Conservation (phyloP, 2,113 vertebrate species). For the Sinosuthora webbiana region DNA sequence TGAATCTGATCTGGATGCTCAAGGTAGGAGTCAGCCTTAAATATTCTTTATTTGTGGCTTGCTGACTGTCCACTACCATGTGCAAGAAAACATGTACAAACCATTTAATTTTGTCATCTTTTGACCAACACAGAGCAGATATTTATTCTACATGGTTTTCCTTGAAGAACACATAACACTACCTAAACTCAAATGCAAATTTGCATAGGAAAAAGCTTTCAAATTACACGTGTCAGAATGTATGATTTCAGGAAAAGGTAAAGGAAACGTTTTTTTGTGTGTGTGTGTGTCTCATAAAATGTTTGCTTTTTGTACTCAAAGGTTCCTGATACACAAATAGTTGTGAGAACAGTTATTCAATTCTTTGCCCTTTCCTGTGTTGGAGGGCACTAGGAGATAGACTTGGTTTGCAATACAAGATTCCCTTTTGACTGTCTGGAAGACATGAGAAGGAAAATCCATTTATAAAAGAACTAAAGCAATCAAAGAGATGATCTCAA, state of each 20-base stretch:
- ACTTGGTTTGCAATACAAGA: not conserved
- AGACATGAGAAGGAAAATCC: not conserved
- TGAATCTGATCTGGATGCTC: not conserved
- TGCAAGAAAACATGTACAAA: not conserved
- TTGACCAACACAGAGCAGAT: not conserved
- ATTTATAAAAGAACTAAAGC: not conserved
- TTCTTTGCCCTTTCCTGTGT: not conserved
- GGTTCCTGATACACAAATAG: not conserved
- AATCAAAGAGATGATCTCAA: not conserved
- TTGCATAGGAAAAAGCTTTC: not conserved
- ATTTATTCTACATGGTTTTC: not conserved
- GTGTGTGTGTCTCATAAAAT: not conserved
- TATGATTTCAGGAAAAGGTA: not conserved
- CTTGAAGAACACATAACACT: not conserved
- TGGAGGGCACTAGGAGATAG: fast-evolving
- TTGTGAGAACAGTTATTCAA: not conserved
- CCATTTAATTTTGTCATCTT: not conserved
- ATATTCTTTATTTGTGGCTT: not conserved
- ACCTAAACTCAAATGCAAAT: not conserved
- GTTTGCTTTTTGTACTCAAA: not conserved
- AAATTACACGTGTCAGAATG: not conserved
- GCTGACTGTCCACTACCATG: not conserved
- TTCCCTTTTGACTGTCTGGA: not conserved
- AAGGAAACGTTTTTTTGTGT: not conserved
- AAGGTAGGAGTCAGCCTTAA: not conserved